These are phyloP conservation scores for Drosophila stalkeri DNA, from an alignment of 2,888 invertebrate species.

Conservation along the genomic window DNA sequence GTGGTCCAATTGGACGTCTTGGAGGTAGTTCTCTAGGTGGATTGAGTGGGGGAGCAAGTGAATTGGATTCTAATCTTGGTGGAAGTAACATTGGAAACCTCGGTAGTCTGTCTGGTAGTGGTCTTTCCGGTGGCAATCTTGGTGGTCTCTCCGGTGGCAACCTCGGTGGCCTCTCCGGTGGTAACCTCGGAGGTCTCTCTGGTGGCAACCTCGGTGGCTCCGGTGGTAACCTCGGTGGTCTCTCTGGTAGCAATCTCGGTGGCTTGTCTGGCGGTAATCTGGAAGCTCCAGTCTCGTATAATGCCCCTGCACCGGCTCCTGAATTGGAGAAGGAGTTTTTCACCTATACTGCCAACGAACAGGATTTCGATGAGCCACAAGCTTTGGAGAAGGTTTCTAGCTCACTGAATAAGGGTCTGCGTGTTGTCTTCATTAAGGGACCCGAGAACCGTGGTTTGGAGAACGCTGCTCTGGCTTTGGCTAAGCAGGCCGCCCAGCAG, in stretches of 20 bases:
- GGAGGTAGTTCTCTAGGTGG: conserved; percentile 5
- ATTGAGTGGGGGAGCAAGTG: conserved; percentile 10
- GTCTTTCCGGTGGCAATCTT: conserved; percentile 13
- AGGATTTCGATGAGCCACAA: conserved; percentile 66
- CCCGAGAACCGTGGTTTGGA: conserved; percentile 77
- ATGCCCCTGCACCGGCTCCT: conserved; percentile 60
- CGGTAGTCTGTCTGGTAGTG: not conserved
- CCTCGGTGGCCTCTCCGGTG: conserved; percentile 20
- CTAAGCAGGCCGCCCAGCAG: conserved; percentile 77
- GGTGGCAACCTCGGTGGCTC: conserved; percentile 24
- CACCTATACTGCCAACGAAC: conserved; percentile 72
- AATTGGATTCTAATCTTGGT: conserved; percentile 20
- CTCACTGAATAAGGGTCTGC: conserved; percentile 72
- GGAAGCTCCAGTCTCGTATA: conserved; percentile 59
- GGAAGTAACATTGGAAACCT: conserved; percentile 32
- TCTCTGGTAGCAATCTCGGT: conserved; percentile 25
- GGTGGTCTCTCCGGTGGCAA: conserved; percentile 17
- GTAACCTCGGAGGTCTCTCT: conserved; percentile 5
- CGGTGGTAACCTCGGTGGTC: conserved; percentile 4
- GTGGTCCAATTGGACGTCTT: conserved; percentile 13
- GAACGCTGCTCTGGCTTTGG: conserved; percentile 74
- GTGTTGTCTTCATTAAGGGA: conserved; percentile 78
- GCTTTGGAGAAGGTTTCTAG: conserved; percentile 57
- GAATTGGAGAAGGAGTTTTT: conserved; percentile 78
- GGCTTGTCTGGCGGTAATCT: conserved; percentile 35